Base-by-base conservation (phyloP, 2,113 vertebrate genomes). In the Rhinopomastus cyanomelas region DNA sequence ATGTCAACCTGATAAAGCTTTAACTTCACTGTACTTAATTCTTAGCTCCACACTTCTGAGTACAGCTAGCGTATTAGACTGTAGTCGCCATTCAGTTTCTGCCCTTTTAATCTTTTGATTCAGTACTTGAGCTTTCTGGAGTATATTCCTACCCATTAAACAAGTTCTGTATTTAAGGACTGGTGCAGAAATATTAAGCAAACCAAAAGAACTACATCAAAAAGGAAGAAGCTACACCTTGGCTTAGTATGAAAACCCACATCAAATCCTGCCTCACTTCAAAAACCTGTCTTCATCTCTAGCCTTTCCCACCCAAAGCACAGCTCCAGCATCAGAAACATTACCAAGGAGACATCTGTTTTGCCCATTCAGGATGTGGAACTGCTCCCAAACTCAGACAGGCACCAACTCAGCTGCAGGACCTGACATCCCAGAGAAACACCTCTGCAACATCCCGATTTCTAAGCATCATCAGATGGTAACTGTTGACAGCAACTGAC, bases 331-430 rank as follows among this genome's bases (percentile, higher is more conserved):
- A 72, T 5, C n/a, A 61, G 2, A 27, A 29, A 11, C 3, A 0
- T 20, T 27, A 66, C 3, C 9, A 2, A 72, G 66, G 25, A 83
- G 14, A 84, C 12, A 20, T 7, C 16, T 42, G 8, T 25, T 57
- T 20, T 51, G 15, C 16, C 44, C 49, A 1, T 42, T 61, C 19
- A 67, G 30, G 22, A 61, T 10, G 30, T 30, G 15, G 46, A 84
- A 27, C 57, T 20, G 22, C 68, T 79, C 44, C 39, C 0, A 5
- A 11, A 2, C 46, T 75, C 7, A 1, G 16, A 16, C 8, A 84
- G 27, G 42, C 32, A 83, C 4, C 0, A 2, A 30, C 36, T 11
- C 0, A 0, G 18, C 36, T 69, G 11, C 8, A 2, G 39, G 3
- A 83, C 7, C 74, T 53, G 48, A 46, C 13, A 11, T 52, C 30